phyloP scores from a whole-genome alignment of 2,113 vertebrate species.

The Phrynocephalus versicolor region DNA sequence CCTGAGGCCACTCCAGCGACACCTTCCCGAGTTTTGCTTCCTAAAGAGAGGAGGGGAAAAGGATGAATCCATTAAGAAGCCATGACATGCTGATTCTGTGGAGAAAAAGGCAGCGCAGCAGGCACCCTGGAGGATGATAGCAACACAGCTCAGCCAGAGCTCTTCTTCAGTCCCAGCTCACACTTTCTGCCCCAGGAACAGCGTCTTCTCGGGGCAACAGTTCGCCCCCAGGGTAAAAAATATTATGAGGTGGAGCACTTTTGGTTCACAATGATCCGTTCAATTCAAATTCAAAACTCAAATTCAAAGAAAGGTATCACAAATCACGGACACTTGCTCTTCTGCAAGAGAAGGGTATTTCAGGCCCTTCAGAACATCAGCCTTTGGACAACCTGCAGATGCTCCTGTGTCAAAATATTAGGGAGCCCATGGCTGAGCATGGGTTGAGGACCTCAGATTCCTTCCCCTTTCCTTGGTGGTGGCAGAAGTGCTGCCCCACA shows the following conservation, averaged over 20 bases:
- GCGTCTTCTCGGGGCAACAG: background rate
- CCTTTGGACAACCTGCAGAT: background rate
- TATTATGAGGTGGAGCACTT: background rate
- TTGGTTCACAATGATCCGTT: background rate
- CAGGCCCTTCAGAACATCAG: background rate
- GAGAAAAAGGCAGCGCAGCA: too few relatives aligned
- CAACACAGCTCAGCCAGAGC: background rate
- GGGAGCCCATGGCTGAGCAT: too few relatives aligned
- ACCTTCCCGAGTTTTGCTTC: conserved; percentile 92
- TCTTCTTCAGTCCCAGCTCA: background rate
- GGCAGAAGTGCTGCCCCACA: background rate
- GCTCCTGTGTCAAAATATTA: background rate
- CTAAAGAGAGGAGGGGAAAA: conserved; percentile 68
- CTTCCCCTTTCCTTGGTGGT: background rate
- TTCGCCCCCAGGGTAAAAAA: background rate
- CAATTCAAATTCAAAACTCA: background rate
- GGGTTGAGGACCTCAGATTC: too few relatives aligned
- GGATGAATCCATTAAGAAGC: background rate
- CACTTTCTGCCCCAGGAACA: background rate
- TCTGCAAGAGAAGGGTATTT: background rate
- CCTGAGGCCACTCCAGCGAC: conserved; percentile 91
- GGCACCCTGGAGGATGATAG: background rate
- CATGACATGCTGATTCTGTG: background rate
- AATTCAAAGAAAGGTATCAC: background rate
- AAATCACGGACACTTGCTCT: background rate